These are phyloP conservation scores for Hydractinia echinata DNA, from an alignment of 30 jellyfish, hydroid and myxozoan genomes.

Conservation along the genomic window DNA sequence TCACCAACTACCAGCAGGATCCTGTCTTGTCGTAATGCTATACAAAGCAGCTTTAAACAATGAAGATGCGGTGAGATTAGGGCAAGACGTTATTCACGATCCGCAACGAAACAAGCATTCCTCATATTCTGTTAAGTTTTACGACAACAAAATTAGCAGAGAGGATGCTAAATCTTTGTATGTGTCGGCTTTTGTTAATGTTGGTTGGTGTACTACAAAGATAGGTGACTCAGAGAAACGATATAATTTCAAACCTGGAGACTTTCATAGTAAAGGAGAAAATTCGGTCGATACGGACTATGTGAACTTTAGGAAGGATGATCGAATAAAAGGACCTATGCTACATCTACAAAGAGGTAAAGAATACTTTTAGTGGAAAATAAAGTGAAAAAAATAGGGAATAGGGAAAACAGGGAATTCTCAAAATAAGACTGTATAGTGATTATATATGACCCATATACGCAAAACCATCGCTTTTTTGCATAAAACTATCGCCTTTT, in stretches of 20 bases:
- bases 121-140: neutral
- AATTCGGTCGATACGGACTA: constrained; percentile 2
- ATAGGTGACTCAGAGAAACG: too few species aligned
- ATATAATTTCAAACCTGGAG: neutral
- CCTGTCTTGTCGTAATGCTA: neutral
- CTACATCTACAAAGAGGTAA: neutral
- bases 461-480: too few species aligned
- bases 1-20: neutral
- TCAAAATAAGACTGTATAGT: too few species aligned
- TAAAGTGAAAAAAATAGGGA: too few species aligned
- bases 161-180: neutral
- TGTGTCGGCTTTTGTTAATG: neutral
- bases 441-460: too few species aligned
- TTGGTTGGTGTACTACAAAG: neutral
- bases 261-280: neutral
- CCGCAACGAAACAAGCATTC: neutral
- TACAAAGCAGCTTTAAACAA: neutral
- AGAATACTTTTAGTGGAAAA: too few species aligned
- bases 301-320: neutral
- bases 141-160: neutral
- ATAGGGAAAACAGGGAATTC: too few species aligned
- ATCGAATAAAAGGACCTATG: neutral
- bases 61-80: neutral
- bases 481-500: too few species aligned
- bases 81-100: neutral